Evolutionary conservation across 2,888 invertebrate species (phyloP).

Genomic region (Mylabris sibirica): DNA sequence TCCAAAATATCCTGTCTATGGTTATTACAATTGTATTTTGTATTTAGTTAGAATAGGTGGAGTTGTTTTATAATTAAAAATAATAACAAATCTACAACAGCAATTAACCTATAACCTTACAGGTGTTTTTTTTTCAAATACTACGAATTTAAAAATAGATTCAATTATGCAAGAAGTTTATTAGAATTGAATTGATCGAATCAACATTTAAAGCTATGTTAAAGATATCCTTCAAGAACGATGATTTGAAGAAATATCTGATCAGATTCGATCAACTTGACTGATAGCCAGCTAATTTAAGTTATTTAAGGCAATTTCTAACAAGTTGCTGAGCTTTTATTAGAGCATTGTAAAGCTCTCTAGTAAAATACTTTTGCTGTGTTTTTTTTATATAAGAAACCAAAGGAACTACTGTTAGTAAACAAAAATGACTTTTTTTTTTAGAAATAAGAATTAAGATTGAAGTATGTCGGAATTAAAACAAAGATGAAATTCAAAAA

Average conservation of each 20-base stretch:
- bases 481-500: too few species aligned
- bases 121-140: neutral
- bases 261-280: neutral
- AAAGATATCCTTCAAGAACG: neutral
- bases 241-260: too few species aligned
- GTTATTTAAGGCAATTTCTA: too few species aligned
- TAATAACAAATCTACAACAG: neutral
- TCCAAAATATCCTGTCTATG: neutral
- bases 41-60: neutral
- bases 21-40: neutral
- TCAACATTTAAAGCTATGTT: neutral
- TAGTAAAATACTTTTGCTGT: too few species aligned
- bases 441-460: too few species aligned
- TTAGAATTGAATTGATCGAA: neutral
- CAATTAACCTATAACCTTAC: neutral
- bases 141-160: neutral
- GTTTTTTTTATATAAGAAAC: too few species aligned
- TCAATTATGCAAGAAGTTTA: neutral
- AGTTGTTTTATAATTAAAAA: neutral
- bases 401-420: too few species aligned
- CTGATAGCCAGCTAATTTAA: too few species aligned
- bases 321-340: too few species aligned
- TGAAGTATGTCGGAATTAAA: too few species aligned
- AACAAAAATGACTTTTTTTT: too few species aligned
- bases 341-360: too few species aligned